Base-by-base conservation (phyloP, 1,140 invertebrate genomes). In the Microplitis mediator region DNA sequence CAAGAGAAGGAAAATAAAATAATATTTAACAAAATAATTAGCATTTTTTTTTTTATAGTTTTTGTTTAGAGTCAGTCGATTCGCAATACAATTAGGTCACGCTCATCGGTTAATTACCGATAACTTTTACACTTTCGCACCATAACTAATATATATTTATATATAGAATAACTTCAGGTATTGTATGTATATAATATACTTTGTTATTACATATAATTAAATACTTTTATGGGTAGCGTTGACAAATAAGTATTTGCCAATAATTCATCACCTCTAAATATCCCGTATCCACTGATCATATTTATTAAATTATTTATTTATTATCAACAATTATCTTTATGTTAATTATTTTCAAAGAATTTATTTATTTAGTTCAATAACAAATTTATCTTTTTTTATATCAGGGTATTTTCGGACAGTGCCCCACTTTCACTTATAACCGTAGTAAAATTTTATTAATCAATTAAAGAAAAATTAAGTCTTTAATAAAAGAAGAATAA, bases 1-100 rank as follows among this genome's bases (percentile, higher is more conserved):
- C 45, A 54, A 66, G 65, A 68, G 31, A 45, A 61, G 58, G 31
- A 32, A 32, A 31, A 61, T 61, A 23, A 31, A 61, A 61, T 32
- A 78, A 81, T 74, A 76, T 74, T 77, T 73, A 75, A 79, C 74
- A 79, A 77, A 79, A 80, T 75, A 79, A 78, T 78, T 78, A 77
- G 71, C 31, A 58, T 66, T 66, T 60, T 45, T 45, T 6, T 45
- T 45, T 6, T 45, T 45, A 6, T 45, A 45, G 39, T 45, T 45
- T 45, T 45, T 45, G 39, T 45, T 72, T 45, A 50, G 36, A 78
- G 72, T 77, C 78, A 81, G 80, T 81, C 80, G 76, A 45, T 78
- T 79, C 66, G 74, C 75, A 77, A 77, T 80, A 75, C 74, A 80
- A 77, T 76, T 73, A 76, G 73, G 23, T 60, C 54, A 36, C 16